Percentiles rank a stretch among this genome's conserved stretches.
These are phyloP conservation scores for Euproctis similis DNA, from an alignment of 2,888 invertebrate genomes.

Conservation along the genomic window DNA sequence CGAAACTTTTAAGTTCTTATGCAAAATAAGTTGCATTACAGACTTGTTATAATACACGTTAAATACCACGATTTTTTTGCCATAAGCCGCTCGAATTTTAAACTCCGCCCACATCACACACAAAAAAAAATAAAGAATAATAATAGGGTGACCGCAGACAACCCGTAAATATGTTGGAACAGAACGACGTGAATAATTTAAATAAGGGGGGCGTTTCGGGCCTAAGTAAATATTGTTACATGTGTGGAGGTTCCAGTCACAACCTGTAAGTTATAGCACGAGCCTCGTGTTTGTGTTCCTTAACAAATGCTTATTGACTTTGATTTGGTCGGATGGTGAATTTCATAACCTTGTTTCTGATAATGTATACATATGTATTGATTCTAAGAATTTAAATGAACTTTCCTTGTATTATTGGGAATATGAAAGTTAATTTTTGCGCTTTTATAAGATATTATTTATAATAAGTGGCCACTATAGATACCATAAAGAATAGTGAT, in stretches of 20 bases:
- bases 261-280: constrained; percentile 41
- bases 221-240: constrained; percentile 51
- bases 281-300: constrained; percentile 34
- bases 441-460: no score
- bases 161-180: constrained; percentile 49
- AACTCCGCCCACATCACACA: constrained; percentile 29
- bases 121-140: constrained; percentile 37
- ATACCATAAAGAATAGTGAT: no score
- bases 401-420: no score
- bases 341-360: constrained; percentile 21
- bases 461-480: no score
- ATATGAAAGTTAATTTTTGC: no score
- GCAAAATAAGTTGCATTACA: no score
- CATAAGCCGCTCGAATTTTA: constrained; percentile 28
- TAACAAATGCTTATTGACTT: constrained; percentile 28
- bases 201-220: constrained; percentile 33
- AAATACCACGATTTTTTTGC: no score
- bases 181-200: constrained; percentile 56
- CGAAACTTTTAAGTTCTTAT: no score
- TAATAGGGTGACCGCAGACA: constrained; percentile 41
- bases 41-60: no score
- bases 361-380: no score
- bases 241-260: constrained; percentile 30
- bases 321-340: constrained; percentile 21
- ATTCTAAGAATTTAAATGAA: constrained; percentile 3